Percentiles rank a stretch among this genome's conserved stretches.
Conservation (phyloP, 2,113 vertebrate genomes). For the Channa maculata region DNA sequence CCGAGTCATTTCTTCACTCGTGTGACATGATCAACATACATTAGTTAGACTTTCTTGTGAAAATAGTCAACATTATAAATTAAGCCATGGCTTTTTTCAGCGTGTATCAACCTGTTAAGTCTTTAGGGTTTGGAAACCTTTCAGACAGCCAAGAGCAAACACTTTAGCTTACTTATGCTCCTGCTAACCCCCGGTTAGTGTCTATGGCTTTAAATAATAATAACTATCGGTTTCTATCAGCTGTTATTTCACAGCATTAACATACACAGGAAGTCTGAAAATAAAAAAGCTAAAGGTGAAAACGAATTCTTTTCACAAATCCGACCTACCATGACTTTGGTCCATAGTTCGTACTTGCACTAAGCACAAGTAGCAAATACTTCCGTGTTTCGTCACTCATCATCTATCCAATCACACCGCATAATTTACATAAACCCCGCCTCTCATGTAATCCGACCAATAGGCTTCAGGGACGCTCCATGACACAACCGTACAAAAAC, state of each 20-base stretch:
- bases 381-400: constrained; percentile 43
- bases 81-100: background rate
- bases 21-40: background rate
- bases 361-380: background rate
- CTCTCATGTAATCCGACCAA: constrained; percentile 34
- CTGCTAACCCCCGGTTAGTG: constrained; percentile 15
- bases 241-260: background rate
- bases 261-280: background rate
- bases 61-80: background rate
- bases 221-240: background rate
- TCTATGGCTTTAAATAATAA: background rate
- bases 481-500: background rate
- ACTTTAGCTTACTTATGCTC: constrained; percentile 8
- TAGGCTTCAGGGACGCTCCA: background rate
- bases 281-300: rapidly evolving
- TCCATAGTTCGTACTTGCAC: constrained; percentile 63
- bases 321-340: constrained; percentile 59
- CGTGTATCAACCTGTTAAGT: no score
- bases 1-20: no score
- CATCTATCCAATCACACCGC: constrained; percentile 36
- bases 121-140: background rate
- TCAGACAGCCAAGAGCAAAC: background rate
- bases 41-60: background rate
- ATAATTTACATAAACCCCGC: constrained; percentile 9
- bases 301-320: background rate